Conservation (phyloP, 2,888 invertebrate genomes). For the Nymphalis c-album region DNA sequence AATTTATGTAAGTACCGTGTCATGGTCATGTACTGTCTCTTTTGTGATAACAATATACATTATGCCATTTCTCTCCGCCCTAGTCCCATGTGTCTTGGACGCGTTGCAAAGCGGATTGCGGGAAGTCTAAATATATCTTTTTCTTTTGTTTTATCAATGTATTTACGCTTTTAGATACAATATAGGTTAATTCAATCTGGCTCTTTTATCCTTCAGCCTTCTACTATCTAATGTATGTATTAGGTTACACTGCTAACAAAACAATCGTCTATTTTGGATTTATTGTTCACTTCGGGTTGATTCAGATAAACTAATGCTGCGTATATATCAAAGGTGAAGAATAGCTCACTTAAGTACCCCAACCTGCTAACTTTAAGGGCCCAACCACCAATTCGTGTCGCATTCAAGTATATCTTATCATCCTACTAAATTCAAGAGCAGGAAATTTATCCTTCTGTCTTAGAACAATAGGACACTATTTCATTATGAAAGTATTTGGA, state of each 20-base stretch:
- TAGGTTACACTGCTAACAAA: neutral
- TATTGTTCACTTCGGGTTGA: neutral
- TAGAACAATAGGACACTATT: slow-evolving; percentile 3
- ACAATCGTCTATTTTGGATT: neutral
- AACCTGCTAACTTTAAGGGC: slow-evolving; percentile 17
- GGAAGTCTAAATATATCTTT: too few relatives aligned
- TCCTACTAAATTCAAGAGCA: too few relatives aligned
- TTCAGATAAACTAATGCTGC: slow-evolving; percentile 16
- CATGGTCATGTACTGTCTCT: neutral
- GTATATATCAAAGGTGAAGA: slow-evolving; percentile 30
- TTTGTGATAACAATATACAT: neutral
- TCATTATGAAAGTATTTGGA: slow-evolving; percentile 20
- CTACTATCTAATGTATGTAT: too few relatives aligned
- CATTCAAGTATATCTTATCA: slow-evolving; percentile 3
- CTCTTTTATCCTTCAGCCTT: too few relatives aligned
- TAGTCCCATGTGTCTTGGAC: neutral
- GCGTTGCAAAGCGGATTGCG: too few relatives aligned
- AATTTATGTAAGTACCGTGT: too few relatives aligned
- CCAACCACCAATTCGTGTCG: slow-evolving; percentile 4
- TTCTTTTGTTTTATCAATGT: too few relatives aligned
- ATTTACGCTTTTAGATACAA: too few relatives aligned
- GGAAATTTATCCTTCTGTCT: slow-evolving; percentile 18
- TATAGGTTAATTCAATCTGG: too few relatives aligned
- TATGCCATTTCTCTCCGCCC: neutral
- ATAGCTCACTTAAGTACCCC: slow-evolving; percentile 20